Percentiles rank a stretch among this genome's conserved stretches.
Evolutionary conservation across 1,140 invertebrate species (phyloP).

Genomic region (Panulirus ornatus): DNA sequence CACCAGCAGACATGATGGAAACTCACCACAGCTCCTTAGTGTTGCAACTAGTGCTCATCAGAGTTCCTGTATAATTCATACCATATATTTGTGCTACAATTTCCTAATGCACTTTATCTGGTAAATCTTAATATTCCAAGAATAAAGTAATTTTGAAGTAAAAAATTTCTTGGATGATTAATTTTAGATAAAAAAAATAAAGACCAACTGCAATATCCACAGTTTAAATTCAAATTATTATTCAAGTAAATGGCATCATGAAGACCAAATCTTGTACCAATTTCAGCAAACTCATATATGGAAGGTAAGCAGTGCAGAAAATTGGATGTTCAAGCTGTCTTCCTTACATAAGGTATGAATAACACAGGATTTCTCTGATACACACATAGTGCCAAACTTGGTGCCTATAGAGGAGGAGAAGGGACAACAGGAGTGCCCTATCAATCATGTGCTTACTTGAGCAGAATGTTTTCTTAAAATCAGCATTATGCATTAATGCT

Average conservation of each 20-base stretch:
- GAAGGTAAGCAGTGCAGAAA: background rate
- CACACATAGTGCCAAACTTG: background rate
- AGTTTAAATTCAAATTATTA: too few relatives aligned
- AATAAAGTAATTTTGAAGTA: too few relatives aligned
- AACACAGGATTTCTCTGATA: background rate
- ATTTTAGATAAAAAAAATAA: too few relatives aligned
- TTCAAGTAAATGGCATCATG: too few relatives aligned
- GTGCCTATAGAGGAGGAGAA: background rate
- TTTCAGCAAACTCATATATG: too few relatives aligned
- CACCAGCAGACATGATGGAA: conserved; percentile 17
- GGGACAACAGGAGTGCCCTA: background rate
- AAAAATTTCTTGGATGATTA: too few relatives aligned
- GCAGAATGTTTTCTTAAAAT: background rate
- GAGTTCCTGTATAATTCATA: background rate
- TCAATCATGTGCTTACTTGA: background rate
- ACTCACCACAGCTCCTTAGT: conserved; percentile 15
- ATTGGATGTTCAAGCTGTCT: background rate
- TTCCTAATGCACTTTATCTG: too few relatives aligned
- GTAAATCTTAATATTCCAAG: too few relatives aligned
- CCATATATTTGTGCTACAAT: too few relatives aligned
- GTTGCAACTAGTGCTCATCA: background rate
- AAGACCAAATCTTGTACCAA: too few relatives aligned
- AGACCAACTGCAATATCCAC: too few relatives aligned
- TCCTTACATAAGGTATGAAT: background rate
- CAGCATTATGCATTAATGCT: background rate